A percentile compares a stretch with the other conserved stretches of the same genome.
Conservation (phyloP, 2,797 vertebrate species). For the Chelonia mydas region DNA sequence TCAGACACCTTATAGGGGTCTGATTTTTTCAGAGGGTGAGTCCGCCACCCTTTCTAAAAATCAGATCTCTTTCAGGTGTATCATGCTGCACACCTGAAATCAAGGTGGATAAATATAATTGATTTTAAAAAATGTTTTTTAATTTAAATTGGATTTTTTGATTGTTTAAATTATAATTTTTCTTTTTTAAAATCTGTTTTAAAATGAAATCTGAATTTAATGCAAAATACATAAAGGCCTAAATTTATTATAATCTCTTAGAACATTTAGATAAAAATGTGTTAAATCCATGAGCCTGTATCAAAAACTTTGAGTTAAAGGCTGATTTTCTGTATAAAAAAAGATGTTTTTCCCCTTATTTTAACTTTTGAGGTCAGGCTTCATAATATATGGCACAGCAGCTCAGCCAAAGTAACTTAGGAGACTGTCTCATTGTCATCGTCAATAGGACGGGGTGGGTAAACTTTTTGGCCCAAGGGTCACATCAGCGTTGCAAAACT, state of each 20-base stretch:
- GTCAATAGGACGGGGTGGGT: neutral
- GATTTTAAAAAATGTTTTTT: neutral
- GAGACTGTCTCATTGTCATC: neutral
- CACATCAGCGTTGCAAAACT: no score
- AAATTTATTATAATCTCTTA: neutral
- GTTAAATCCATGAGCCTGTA: neutral
- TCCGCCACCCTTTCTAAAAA: neutral
- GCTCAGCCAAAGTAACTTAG: neutral
- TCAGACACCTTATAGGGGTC: accelerated
- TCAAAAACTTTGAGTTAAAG: neutral
- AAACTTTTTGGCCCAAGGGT: no score
- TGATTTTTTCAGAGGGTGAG: neutral
- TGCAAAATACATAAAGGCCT: neutral
- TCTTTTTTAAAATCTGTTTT: neutral
- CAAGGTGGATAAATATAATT: neutral
- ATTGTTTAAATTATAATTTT: no score
- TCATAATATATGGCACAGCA: neutral
- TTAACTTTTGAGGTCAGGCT: neutral
- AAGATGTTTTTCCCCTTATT: neutral
- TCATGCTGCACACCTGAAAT: neutral
- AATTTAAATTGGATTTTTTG: neutral
- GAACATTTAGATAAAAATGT: neutral
- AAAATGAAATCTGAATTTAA: neutral
- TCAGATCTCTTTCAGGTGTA: neutral
- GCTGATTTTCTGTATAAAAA: neutral